Evolutionary conservation across 2,888 invertebrate species (phyloP).

Genomic region (Amiota communis): DNA sequence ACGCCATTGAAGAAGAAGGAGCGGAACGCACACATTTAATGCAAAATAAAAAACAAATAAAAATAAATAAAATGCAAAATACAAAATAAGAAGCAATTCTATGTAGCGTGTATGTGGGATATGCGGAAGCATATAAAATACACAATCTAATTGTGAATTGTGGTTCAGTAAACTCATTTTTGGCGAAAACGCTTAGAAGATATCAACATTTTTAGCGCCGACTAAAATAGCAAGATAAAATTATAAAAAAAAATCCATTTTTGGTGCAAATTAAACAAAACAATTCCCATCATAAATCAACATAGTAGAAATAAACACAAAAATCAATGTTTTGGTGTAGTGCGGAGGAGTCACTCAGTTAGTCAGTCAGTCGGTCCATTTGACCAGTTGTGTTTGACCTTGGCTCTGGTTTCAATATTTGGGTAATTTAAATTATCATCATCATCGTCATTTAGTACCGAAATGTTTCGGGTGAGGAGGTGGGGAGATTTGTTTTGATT

Average conservation of each 20-base stretch:
- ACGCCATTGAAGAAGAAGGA: slow-evolving; percentile 20
- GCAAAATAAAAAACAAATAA: not conserved
- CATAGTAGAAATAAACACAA: slow-evolving; percentile 35
- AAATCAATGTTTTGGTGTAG: slow-evolving; percentile 19
- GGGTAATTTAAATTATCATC: slow-evolving; percentile 13
- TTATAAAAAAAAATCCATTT: slow-evolving; percentile 46
- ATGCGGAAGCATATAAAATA: slow-evolving; percentile 47
- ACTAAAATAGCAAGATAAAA: slow-evolving; percentile 22
- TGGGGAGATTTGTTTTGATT: slow-evolving; percentile 31
- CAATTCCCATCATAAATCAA: slow-evolving; percentile 52
- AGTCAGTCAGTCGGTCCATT: slow-evolving; percentile 27
- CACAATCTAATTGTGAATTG: slow-evolving; percentile 21
- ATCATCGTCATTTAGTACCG: no score
- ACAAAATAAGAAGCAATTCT: not conserved
- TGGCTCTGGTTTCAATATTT: slow-evolving; percentile 50
- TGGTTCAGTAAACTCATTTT: slow-evolving; percentile 61
- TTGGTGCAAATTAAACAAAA: slow-evolving; percentile 42
- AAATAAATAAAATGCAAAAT: not conserved
- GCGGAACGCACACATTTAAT: not conserved
- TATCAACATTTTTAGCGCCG: slow-evolving; percentile 1
- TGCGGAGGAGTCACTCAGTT: not conserved
- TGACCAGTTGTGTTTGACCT: slow-evolving; percentile 57
- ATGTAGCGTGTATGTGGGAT: slow-evolving; percentile 42
- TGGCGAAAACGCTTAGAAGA: slow-evolving; percentile 10
- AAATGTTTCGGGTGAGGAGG: slow-evolving; percentile 26